Conservation (phyloP, 2,113 vertebrate genomes). For the Pollachius pollachius region DNA sequence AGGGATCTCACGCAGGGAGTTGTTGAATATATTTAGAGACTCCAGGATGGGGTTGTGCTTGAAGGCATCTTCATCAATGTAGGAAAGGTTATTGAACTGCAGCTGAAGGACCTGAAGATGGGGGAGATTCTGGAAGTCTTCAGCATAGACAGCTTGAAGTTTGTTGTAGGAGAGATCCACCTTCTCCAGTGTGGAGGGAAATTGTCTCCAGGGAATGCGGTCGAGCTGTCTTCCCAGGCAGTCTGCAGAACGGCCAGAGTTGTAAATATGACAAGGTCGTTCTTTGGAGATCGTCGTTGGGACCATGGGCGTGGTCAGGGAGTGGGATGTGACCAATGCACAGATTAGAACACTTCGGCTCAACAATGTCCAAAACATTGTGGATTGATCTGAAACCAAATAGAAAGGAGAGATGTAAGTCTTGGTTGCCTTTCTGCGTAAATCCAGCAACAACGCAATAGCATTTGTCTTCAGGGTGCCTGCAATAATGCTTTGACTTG, state of each 20-base stretch:
- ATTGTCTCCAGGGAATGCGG: conserved; percentile 57
- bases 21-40: conserved; percentile 79
- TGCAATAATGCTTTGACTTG: background rate
- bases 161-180: conserved; percentile 81
- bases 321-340: conserved; percentile 14
- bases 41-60: conserved; percentile 65
- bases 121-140: conserved; percentile 59
- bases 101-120: conserved; percentile 63
- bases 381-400: conserved; percentile 36
- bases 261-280: conserved; percentile 47
- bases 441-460: too few relatives aligned
- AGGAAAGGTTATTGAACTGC: conserved; percentile 76
- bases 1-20: conserved; percentile 75
- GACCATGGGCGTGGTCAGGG: conserved; percentile 4
- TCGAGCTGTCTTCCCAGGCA: conserved; percentile 68
- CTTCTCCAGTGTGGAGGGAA: conserved; percentile 60
- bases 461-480: background rate
- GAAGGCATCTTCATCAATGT: conserved; percentile 69
- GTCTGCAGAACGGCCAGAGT: conserved; percentile 55
- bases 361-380: conserved; percentile 43
- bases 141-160: conserved; percentile 47
- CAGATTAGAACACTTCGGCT: conserved; percentile 40
- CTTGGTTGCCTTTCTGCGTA: background rate
- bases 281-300: background rate
- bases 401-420: conserved; percentile 12